phyloP scores from a whole-genome alignment of 2,113 vertebrate genomes.

The Cyprinodon brontotheroides region DNA sequence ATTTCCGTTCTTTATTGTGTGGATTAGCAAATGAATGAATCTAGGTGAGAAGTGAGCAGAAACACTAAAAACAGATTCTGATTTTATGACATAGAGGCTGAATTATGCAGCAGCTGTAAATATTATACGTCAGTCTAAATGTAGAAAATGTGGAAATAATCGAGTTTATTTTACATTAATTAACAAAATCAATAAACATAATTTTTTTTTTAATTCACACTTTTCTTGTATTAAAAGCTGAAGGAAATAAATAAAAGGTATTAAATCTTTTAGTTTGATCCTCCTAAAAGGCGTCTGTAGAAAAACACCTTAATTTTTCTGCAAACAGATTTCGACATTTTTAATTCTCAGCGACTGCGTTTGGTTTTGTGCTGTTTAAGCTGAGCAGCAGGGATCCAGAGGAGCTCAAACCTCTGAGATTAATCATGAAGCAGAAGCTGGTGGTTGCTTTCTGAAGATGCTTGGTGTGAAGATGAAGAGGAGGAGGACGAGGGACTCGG shows the following conservation, averaged over 20 bases:
- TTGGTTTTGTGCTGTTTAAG: background rate
- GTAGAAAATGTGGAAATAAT: too few relatives aligned
- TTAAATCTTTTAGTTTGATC: background rate
- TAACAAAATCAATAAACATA: background rate
- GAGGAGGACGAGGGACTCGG: background rate
- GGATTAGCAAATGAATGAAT: too few relatives aligned
- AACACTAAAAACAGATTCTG: too few relatives aligned
- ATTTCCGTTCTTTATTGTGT: too few relatives aligned
- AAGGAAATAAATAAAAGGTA: background rate
- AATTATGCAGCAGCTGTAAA: too few relatives aligned
- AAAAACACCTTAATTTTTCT: background rate
- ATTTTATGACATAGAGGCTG: too few relatives aligned
- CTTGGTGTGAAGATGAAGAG: background rate
- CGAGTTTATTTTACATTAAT: too few relatives aligned
- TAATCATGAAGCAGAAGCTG: slow-evolving; percentile 52
- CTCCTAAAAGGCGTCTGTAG: background rate
- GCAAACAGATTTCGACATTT: background rate
- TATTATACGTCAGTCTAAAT: too few relatives aligned
- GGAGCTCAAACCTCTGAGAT: slow-evolving; percentile 37
- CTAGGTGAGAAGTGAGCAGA: too few relatives aligned
- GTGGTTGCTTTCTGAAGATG: slow-evolving; percentile 47
- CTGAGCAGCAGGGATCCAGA: background rate
- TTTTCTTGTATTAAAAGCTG: background rate
- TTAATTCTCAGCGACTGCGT: too few relatives aligned
- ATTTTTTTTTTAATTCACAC: background rate